Conservation (phyloP, 1,140 invertebrate species). For the Ceratina japonica region DNA sequence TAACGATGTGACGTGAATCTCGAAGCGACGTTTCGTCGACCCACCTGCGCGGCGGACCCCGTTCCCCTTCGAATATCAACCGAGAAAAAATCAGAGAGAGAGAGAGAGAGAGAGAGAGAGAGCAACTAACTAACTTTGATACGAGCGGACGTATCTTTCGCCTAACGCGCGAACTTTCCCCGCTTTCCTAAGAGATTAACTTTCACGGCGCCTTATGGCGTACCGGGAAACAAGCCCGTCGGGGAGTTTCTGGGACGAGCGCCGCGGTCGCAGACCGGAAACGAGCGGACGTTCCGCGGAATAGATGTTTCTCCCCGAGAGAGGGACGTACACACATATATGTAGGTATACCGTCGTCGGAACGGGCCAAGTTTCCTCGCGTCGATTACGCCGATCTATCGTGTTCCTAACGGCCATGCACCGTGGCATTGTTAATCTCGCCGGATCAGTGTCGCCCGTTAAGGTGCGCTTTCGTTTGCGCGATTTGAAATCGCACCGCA, state of each 20-base stretch:
- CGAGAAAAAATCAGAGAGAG: neutral
- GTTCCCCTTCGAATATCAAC: neutral
- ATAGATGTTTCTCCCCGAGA: neutral
- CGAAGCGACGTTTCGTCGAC: constrained; percentile 25
- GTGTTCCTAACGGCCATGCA: neutral
- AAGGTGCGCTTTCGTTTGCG: no score
- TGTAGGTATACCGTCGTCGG: neutral
- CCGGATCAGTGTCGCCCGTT: neutral
- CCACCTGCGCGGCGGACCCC: neutral
- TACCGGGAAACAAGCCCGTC: neutral
- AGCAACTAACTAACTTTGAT: neutral
- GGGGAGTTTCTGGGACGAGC: neutral
- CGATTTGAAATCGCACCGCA: no score
- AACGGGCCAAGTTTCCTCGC: neutral
- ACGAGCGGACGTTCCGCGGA: neutral
- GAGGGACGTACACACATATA: no score
- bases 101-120: neutral
- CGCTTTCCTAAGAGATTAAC: neutral
- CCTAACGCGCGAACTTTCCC: constrained; percentile 4
- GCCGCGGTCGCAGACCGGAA: neutral
- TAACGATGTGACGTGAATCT: constrained; percentile 35
- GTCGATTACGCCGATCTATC: neutral
- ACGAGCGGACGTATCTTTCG: neutral
- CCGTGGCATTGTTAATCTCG: neutral
- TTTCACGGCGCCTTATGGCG: neutral